Conservation (phyloP, 2,888 invertebrate genomes). For the Lathronympha strigana region DNA sequence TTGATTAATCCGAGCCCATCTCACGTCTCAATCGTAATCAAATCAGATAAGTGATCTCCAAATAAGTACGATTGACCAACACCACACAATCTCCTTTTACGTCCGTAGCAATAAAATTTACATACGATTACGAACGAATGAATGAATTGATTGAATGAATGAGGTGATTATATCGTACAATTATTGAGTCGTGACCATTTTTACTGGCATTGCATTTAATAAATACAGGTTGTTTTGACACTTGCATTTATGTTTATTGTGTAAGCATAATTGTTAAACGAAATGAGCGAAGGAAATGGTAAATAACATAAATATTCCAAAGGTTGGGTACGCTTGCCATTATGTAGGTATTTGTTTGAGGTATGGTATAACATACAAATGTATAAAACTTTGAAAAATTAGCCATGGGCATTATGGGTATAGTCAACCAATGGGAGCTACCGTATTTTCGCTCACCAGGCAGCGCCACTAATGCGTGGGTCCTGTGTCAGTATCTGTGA, state of each 20-base stretch:
- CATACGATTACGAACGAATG: slow-evolving; percentile 25
- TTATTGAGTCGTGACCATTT: slow-evolving; percentile 26
- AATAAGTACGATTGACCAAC: slow-evolving; percentile 31
- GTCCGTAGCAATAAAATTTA: slow-evolving; percentile 33
- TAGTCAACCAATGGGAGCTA: no score
- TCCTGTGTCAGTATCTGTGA: no score
- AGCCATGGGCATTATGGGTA: no score
- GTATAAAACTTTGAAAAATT: no score
- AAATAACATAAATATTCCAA: no score
- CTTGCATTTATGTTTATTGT: slow-evolving; percentile 7
- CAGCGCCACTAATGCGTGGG: no score
- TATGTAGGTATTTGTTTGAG: no score
- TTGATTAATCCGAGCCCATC: not conserved
- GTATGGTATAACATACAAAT: no score
- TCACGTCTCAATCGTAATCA: slow-evolving; percentile 8
- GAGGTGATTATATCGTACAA: slow-evolving; percentile 27
- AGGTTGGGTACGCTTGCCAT: no score
- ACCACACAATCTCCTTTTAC: slow-evolving; percentile 34
- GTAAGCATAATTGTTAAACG: not conserved
- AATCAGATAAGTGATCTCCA: slow-evolving; percentile 19
- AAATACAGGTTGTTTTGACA: slow-evolving; percentile 1
- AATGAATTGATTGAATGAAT: slow-evolving; percentile 35
- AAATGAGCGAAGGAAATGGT: not conserved
- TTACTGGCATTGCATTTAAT: slow-evolving; percentile 9
- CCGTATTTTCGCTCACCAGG: no score